Evolutionary conservation across 2,888 invertebrate genomes (phyloP).

Genomic region (Cephonodes hylas): DNA sequence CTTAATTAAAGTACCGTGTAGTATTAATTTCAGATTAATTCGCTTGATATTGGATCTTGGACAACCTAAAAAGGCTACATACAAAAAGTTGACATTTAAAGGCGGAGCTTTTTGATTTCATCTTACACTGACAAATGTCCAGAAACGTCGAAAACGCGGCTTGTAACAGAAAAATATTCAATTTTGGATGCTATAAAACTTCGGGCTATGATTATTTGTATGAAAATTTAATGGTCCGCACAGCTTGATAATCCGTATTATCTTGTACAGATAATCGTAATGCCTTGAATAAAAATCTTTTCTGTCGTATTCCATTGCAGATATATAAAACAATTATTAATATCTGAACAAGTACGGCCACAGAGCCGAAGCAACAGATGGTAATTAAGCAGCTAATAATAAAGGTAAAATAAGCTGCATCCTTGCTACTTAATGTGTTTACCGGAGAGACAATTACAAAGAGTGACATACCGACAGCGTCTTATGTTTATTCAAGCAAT

Average conservation of each 20-base stretch:
- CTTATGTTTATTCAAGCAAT: constrained; percentile 52
- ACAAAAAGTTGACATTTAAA: neutral
- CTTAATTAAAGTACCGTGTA: neutral
- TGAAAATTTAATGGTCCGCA: too few species aligned
- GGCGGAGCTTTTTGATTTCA: neutral
- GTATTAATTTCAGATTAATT: constrained; percentile 4
- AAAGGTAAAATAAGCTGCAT: neutral
- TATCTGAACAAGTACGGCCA: neutral
- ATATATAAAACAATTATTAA: neutral
- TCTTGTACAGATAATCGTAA: too few species aligned
- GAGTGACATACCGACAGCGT: constrained; percentile 47
- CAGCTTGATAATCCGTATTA: too few species aligned
- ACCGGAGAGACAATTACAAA: constrained; percentile 42
- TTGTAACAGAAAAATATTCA: neutral
- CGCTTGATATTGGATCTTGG: neutral
- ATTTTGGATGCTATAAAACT: neutral
- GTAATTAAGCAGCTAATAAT: neutral
- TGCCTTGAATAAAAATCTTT: too few species aligned
- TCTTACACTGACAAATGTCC: neutral
- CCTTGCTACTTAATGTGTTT: neutral
- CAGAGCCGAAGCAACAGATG: neutral
- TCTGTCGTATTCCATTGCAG: too few species aligned
- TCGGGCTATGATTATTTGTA: neutral
- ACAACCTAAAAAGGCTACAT: neutral
- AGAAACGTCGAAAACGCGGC: neutral